These are phyloP conservation scores for Chrysomela aeneicollis DNA, from an alignment of 2,888 invertebrate genomes.

Conservation along the genomic window DNA sequence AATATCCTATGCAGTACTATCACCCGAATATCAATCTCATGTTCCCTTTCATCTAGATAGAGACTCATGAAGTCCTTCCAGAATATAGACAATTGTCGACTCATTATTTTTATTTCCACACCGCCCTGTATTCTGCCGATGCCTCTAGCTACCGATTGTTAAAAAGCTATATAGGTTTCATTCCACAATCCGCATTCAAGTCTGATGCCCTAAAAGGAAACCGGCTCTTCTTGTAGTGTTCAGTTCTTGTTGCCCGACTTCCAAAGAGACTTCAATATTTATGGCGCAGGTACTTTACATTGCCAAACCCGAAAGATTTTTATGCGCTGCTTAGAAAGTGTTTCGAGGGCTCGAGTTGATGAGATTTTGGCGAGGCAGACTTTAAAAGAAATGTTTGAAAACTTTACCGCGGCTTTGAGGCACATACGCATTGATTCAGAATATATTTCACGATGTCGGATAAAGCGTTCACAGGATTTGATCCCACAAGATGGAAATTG, in stretches of 20 bases:
- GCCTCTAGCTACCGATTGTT: conserved; percentile 11
- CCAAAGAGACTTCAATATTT: conserved; percentile 29
- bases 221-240: conserved; percentile 16
- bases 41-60: too few species aligned
- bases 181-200: conserved; percentile 18
- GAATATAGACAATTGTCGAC: too few species aligned
- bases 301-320: conserved; percentile 19
- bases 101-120: too few species aligned
- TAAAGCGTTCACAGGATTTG: too few species aligned
- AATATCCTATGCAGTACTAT: too few species aligned
- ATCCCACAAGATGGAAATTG: too few species aligned
- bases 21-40: too few species aligned
- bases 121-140: too few species aligned
- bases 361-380: background rate
- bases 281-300: conserved; percentile 22
- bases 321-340: conserved; percentile 8
- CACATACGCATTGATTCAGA: too few species aligned
- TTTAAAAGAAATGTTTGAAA: conserved; percentile 2
- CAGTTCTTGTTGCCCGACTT: conserved; percentile 12
- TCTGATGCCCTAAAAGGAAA: conserved; percentile 29
- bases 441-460: too few species aligned
- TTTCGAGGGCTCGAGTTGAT: background rate
- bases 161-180: conserved; percentile 11
- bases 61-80: too few species aligned
- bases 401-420: background rate